These are phyloP conservation scores for Zonitis immaculata DNA, from an alignment of 2,888 invertebrate species.

Conservation along the genomic window DNA sequence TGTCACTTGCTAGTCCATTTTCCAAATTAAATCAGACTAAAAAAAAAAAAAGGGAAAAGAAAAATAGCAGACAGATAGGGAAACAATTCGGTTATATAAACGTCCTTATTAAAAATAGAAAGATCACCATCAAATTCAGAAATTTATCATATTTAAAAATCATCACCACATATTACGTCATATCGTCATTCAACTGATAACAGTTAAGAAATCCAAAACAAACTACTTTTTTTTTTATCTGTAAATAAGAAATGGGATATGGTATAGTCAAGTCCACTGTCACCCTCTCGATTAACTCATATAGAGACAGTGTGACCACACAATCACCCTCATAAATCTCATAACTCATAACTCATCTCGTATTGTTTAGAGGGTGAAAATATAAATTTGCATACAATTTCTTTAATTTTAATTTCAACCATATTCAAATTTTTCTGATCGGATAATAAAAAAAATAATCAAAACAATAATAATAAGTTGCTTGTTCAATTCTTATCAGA, in stretches of 20 bases:
- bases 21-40: slow-evolving; percentile 44
- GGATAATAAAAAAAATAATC: background rate
- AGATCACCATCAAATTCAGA: no score
- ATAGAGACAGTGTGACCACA: slow-evolving; percentile 23
- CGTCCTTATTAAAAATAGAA: no score
- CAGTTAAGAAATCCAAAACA: no score
- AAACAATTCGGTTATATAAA: no score
- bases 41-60: slow-evolving; percentile 32
- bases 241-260: no score
- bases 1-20: slow-evolving; percentile 46
- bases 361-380: slow-evolving; percentile 11
- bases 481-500: background rate
- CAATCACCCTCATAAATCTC: slow-evolving; percentile 24
- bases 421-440: background rate
- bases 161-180: no score
- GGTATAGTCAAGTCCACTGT: no score
- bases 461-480: no score
- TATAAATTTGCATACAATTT: slow-evolving; percentile 8
- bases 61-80: no score
- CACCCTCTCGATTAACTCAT: slow-evolving; percentile 33
- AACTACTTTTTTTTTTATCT: no score
- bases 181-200: no score
- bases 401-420: slow-evolving; percentile 17
- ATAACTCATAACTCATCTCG: slow-evolving; percentile 25
- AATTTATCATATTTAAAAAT: no score